Evolutionary conservation across 2,113 vertebrate species (phyloP).

Genomic region (Petaurus breviceps): DNA sequence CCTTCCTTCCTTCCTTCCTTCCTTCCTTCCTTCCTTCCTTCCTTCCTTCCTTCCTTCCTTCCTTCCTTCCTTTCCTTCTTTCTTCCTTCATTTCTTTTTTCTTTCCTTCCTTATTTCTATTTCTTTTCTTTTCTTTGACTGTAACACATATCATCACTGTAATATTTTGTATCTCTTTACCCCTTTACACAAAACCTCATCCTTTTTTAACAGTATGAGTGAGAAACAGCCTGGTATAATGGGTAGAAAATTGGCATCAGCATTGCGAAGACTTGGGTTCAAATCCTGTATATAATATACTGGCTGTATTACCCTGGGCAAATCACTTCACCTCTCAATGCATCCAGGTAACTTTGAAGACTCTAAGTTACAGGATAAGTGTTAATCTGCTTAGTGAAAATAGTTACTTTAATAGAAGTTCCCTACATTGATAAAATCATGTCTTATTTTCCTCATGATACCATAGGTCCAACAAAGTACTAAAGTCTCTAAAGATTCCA

Average conservation of each 20-base stretch:
- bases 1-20: too few relatives aligned
- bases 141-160: too few relatives aligned
- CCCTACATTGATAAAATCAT: background rate
- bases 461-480: background rate
- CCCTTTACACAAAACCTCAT: background rate
- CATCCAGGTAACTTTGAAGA: background rate
- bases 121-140: too few relatives aligned
- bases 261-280: background rate
- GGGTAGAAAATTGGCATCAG: background rate
- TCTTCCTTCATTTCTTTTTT: too few relatives aligned
- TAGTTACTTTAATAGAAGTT: background rate
- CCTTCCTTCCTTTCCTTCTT: too few relatives aligned
- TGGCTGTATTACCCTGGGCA: background rate
- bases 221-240: background rate
- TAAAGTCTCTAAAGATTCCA: too few relatives aligned
- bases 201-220: background rate
- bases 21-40: too few relatives aligned
- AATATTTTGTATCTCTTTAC: too few relatives aligned
- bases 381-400: background rate
- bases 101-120: too few relatives aligned
- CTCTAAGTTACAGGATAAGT: background rate
- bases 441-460: background rate
- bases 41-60: too few relatives aligned
- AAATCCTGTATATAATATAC: background rate
- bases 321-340: background rate